Evolutionary conservation across 1,140 invertebrate species (phyloP).

Genomic region (Lasioglossum albipes): DNA sequence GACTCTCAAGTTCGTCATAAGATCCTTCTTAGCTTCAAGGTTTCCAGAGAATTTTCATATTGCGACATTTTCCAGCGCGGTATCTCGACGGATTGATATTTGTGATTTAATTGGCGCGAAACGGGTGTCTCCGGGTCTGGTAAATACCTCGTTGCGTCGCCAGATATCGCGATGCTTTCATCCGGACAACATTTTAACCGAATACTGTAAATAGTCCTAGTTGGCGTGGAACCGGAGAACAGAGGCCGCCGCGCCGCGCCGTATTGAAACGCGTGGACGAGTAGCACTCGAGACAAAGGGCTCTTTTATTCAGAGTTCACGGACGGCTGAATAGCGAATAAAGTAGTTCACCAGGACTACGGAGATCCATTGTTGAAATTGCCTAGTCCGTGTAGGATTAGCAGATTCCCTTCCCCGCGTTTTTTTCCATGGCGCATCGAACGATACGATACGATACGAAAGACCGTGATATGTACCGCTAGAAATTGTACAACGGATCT

Average conservation of each 20-base stretch:
- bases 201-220: background rate
- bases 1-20: too few species aligned
- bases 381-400: background rate
- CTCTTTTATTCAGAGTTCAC: slow-evolving; percentile 39
- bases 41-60: too few species aligned
- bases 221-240: background rate
- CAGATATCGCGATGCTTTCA: background rate
- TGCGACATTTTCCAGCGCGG: too few species aligned
- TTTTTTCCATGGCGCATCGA: too few species aligned
- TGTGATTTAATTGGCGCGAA: background rate
- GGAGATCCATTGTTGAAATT: background rate
- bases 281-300: slow-evolving; percentile 37
- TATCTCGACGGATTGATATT: too few species aligned
- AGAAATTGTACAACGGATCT: too few species aligned
- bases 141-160: too few species aligned
- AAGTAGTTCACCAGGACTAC: slow-evolving; percentile 16
- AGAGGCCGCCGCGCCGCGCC: background rate
- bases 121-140: background rate
- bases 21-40: too few species aligned
- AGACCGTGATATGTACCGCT: too few species aligned
- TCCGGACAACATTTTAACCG: background rate
- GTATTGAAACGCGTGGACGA: slow-evolving; percentile 16
- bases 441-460: too few species aligned
- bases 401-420: background rate
- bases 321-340: slow-evolving; percentile 30